Evolutionary conservation across 2,113 vertebrate species (phyloP), one percentile per base, ranked within the genome.

Genomic region (Heloderma charlesbogerti): DNA sequence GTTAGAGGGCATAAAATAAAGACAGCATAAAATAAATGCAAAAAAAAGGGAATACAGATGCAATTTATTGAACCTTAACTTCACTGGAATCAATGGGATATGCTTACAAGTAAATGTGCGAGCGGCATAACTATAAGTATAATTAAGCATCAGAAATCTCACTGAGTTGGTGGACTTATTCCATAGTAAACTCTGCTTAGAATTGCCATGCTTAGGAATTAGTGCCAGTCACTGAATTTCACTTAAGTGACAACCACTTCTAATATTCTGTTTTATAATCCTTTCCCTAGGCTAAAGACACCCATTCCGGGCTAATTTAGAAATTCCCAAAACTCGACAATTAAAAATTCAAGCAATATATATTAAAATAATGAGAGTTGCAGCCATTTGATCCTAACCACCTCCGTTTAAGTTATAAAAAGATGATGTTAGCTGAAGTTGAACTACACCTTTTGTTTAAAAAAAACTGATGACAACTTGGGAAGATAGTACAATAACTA

Each of bases 191-290:
- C 72, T 89, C 78, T 89, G 48, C 85, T 95, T 78, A 87, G 91
- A 80, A 95, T 88, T 57, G 87, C 82, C n/a, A 16, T 87, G 89
- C 91, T 63, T 90, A 77, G 88, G 83, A 94, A 92, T 92, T 90
- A 0, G 94, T 95, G 94, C 93, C 92, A 94, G 91, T 94, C 92
- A 95, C 91, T 95, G 93, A 89, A 78, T 80, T 84, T 78, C 90
- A 88, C 83, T 90, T 89, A 77, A 91, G 89, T 18, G 88, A 93
- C 93, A 93, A 82, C 45, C 85, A 92, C 79, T 88, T 80, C 82
- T 57, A 22, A 15, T 4, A 92, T 60, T 48, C 77, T 54, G 2
- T 89, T 91, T 91, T 90, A 80, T 66, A 0, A 75, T 2, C 40
- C 27, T 66, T 54, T 1, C 77, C 51, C 57, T 0, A 83, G 40